Percentiles rank a stretch among this genome's conserved stretches.
phyloP scores from a whole-genome alignment of 2,113 vertebrate genomes.

The Atractosteus spatula region DNA sequence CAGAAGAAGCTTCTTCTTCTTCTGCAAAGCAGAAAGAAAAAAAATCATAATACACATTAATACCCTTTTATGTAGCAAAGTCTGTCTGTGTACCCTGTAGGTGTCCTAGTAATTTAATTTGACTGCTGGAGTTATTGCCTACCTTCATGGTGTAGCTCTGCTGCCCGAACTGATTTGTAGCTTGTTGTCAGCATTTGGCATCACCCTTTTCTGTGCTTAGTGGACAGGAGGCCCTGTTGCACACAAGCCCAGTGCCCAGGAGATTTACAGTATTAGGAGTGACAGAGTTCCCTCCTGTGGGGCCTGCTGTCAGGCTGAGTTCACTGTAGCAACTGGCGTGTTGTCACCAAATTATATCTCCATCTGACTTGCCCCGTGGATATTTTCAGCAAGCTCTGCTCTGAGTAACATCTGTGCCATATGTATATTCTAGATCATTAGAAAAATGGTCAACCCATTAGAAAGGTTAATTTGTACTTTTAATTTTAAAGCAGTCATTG shows the following conservation, averaged over 20 bases:
- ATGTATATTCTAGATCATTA: not conserved
- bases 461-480: not conserved
- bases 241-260: constrained; percentile 18
- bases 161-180: constrained; percentile 1
- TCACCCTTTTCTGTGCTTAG: constrained; percentile 6
- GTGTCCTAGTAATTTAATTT: constrained; percentile 6
- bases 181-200: constrained; percentile 22
- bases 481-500: too few relatives aligned
- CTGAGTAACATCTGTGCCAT: fast-evolving
- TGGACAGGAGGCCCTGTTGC: constrained; percentile 29
- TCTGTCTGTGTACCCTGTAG: not conserved
- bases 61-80: not conserved
- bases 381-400: not conserved
- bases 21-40: not conserved
- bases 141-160: constrained; percentile 4
- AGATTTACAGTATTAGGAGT: constrained; percentile 24
- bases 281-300: constrained; percentile 27
- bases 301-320: constrained; percentile 37
- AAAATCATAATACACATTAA: not conserved
- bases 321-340: constrained; percentile 32
- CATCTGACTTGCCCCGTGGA: constrained; percentile 41
- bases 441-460: constrained; percentile 1
- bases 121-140: constrained; percentile 8
- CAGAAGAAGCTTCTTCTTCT: not conserved
- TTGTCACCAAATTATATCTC: not conserved